A percentile compares a stretch with the other conserved stretches of the same genome.
phyloP scores from a whole-genome alignment of 1,140 invertebrate species.

The Gryllus bimaculatus region DNA sequence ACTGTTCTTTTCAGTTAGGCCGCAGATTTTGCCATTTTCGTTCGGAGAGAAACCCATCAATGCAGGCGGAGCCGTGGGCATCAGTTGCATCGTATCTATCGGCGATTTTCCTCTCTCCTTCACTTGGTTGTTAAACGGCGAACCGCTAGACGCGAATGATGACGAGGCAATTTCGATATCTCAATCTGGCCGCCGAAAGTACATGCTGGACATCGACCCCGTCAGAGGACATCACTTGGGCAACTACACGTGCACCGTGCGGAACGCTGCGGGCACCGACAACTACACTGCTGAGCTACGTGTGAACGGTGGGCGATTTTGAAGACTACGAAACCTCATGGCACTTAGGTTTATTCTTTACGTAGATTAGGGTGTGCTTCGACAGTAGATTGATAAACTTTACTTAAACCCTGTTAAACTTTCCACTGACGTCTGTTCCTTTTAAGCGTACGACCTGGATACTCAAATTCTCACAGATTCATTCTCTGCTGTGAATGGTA shows the following conservation, averaged over 20 bases:
- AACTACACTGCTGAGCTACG: slow-evolving; percentile 47
- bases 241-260: slow-evolving; percentile 58
- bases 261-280: slow-evolving; percentile 48
- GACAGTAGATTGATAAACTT: too few relatives aligned
- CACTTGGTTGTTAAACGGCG: slow-evolving; percentile 56
- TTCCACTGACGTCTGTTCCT: too few relatives aligned
- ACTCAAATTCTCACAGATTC: too few relatives aligned
- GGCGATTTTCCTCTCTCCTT: slow-evolving; percentile 66
- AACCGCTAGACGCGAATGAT: slow-evolving; percentile 23
- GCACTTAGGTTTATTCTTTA: too few relatives aligned
- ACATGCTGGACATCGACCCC: slow-evolving; percentile 49
- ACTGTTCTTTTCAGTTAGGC: slow-evolving; percentile 40
- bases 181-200: slow-evolving; percentile 28
- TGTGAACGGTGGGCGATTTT: slow-evolving; percentile 44
- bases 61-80: slow-evolving; percentile 31
- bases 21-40: slow-evolving; percentile 45
- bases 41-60: slow-evolving; percentile 36
- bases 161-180: not conserved
- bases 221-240: slow-evolving; percentile 54
- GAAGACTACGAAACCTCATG: too few relatives aligned
- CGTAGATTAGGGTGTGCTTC: too few relatives aligned
- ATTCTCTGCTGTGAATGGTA: too few relatives aligned
- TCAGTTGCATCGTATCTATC: slow-evolving; percentile 57
- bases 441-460: too few relatives aligned
- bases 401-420: too few relatives aligned